A percentile compares a stretch with the other conserved stretches of the same genome.
Conservation (phyloP, 2,113 vertebrate species). For the Amphiprion ocellaris region DNA sequence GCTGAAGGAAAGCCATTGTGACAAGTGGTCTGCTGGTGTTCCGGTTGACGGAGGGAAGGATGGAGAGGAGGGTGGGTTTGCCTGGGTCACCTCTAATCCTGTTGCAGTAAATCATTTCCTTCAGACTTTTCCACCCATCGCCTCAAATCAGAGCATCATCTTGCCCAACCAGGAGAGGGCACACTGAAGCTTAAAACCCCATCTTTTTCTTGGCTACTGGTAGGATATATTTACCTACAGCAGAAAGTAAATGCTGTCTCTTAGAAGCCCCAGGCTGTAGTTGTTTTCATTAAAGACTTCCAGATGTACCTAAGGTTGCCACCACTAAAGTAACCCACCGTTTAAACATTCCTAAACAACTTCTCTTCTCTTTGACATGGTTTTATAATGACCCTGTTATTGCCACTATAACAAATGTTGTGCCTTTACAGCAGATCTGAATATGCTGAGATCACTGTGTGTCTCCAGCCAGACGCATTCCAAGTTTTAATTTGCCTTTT, state of each 20-base stretch:
- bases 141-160: conserved; percentile 39
- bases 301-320: background rate
- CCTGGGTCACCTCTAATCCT: conserved; percentile 57
- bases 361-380: background rate
- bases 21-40: conserved; percentile 70
- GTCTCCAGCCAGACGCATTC: background rate
- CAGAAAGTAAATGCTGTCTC: background rate
- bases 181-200: background rate
- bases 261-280: conserved; percentile 6
- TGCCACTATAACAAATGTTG: background rate
- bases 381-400: background rate
- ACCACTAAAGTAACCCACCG: background rate
- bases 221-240: background rate
- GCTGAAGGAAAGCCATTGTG: conserved; percentile 63
- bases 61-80: conserved; percentile 17
- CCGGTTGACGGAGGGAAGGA: conserved; percentile 34
- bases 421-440: background rate
- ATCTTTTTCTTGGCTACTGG: background rate
- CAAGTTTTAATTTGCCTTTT: conserved; percentile 17
- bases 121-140: conserved; percentile 29
- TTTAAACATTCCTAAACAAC: background rate
- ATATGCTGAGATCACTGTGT: background rate
- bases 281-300: background rate
- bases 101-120: conserved; percentile 29
- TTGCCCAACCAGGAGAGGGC: conserved; percentile 42